A percentile compares a stretch with the other conserved stretches of the same genome.
Evolutionary conservation across 2,888 invertebrate species (phyloP).

Genomic region (Leptinotarsa rubiginosa): DNA sequence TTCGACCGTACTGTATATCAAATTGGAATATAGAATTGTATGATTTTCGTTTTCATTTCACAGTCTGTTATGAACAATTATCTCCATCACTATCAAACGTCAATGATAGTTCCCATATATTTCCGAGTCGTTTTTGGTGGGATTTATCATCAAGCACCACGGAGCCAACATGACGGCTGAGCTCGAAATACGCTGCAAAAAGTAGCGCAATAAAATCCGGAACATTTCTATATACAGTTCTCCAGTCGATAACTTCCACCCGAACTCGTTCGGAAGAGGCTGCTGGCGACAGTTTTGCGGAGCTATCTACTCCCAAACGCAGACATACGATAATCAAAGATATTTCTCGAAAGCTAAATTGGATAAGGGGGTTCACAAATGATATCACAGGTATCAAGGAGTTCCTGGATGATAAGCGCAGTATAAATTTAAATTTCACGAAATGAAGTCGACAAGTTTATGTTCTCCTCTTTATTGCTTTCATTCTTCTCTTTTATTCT

Average conservation of each 20-base stretch:
- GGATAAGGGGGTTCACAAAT: background rate
- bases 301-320: conserved; percentile 12
- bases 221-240: conserved; percentile 16
- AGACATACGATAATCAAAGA: conserved; percentile 7
- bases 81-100: background rate
- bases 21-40: too few species aligned
- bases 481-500: background rate
- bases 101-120: background rate
- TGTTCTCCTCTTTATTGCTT: background rate
- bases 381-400: conserved; percentile 12
- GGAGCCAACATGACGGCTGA: conserved; percentile 61
- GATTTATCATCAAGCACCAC: conserved; percentile 57
- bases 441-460: conserved; percentile 4
- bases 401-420: conserved; percentile 7
- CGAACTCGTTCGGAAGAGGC: conserved; percentile 15
- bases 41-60: too few species aligned
- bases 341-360: conserved; percentile 7
- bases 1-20: too few species aligned
- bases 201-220: conserved; percentile 54
- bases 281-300: conserved; percentile 22
- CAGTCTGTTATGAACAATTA: background rate
- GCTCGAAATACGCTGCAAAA: conserved; percentile 52
- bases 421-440: background rate
- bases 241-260: conserved; percentile 18
- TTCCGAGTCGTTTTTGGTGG: conserved; percentile 51